Evolutionary conservation across 2,888 invertebrate species (phyloP), one percentile per base, ranked within the genome.

Genomic region (Trachelus stipa): DNA sequence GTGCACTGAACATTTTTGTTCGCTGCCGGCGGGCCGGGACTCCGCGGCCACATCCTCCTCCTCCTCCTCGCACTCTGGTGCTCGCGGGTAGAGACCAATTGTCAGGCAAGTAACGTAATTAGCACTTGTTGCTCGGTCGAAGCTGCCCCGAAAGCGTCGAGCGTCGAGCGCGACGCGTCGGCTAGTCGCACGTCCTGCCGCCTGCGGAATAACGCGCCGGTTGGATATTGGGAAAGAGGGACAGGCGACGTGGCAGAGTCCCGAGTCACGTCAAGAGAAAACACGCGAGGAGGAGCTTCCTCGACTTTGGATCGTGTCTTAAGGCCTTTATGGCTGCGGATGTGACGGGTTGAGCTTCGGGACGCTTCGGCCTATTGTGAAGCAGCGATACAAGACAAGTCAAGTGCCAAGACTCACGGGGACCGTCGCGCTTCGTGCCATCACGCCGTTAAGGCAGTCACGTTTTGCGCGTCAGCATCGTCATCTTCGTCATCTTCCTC

Each of bases 381-480:
- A 76, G 77, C 69, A 77, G 77, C 78, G 73, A 78, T 76, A 77
- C 73, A 79, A 78, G 79, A 77, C 73, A 77, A 81, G 78, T 80
- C 76, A 77, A 82, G 82, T 83, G 82, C 79, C 81, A 75, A 73
- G 75, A 68, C 77, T 81, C 80, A 76, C 69, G 71, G 73, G 73
- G 73, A 74, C 73, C 75, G 76, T 74, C 75, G 76, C 75, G 78
- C 71, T 71, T 77, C 76, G 76, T 80, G 78, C 76, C 80, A 77
- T 83, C 82, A 80, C 79, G 77, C 75, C 76, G 77, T 79, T 79
- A 80, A 74, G 82, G 77, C 74, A 78, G 71, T 82, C 76, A 74
- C 81, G 77, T 81, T 75, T 79, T 74, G 69, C 76, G 68, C 77
- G 74, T 75, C 77, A 75, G 68, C 80, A 56, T 69, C 73, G 68